Base-by-base conservation (phyloP, 2,113 vertebrate species). In the Cheilinus undulatus region DNA sequence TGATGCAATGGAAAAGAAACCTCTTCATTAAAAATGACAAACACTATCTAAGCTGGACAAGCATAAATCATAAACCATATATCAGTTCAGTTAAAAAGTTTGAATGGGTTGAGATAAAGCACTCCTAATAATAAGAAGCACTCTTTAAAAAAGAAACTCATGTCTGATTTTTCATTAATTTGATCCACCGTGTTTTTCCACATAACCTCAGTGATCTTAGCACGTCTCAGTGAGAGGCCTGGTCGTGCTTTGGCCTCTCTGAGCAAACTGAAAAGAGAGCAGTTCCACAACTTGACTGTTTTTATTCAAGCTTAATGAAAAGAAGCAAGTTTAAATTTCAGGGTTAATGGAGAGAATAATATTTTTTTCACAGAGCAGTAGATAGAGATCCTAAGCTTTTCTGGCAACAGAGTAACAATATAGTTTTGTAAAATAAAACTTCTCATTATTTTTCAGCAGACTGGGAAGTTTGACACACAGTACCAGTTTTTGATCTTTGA, bases 41-140 rank as follows among this genome's bases (percentile, higher is more conserved):
- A 34, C 32, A 34, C 32, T n/a, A n/a, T n/a, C n/a, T n/a, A n/a
- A n/a, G n/a, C n/a, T n/a, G n/a, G n/a, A n/a, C n/a, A n/a, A n/a
- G n/a, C n/a, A n/a, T n/a, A n/a, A n/a, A n/a, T n/a, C n/a, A n/a
- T n/a, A n/a, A n/a, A n/a, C n/a, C n/a, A n/a, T n/a, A n/a, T n/a
- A n/a, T n/a, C n/a, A n/a, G n/a, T n/a, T n/a, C n/a, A n/a, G n/a
- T n/a, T n/a, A n/a, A n/a, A n/a, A n/a, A n/a, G n/a, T n/a, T n/a
- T n/a, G n/a, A n/a, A n/a, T n/a, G n/a, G n/a, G n/a, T n/a, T n/a
- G n/a, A n/a, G n/a, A n/a, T n/a, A n/a, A n/a, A n/a, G n/a, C n/a
- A 43, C 14, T 49, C 2, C 0, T 20, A 17, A 71, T 42, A 27
- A 81, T 24, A 13, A 58, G 51, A 22, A 71, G 61, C 26, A 52